Evolutionary conservation across 2,113 vertebrate species (phyloP).

Genomic region (Chlamydotis undulata): DNA sequence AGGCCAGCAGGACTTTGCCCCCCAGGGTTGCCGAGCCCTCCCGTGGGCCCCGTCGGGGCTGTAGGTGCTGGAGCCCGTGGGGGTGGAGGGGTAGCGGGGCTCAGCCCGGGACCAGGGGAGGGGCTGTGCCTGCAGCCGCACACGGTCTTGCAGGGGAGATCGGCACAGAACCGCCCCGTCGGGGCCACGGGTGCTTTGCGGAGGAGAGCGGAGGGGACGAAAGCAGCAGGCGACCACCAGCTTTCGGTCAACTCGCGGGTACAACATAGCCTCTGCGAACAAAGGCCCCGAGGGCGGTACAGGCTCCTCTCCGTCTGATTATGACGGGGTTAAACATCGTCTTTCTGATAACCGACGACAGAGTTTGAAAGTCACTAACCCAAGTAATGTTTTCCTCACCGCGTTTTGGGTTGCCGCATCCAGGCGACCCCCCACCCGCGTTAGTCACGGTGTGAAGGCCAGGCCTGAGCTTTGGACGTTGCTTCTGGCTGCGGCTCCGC

Average conservation of each 20-base stretch:
- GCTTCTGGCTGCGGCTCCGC: neutral
- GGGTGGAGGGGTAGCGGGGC: too few species aligned
- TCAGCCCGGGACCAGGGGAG: neutral
- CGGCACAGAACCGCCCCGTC: neutral
- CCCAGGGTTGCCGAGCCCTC: neutral
- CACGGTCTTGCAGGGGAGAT: neutral
- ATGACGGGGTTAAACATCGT: neutral
- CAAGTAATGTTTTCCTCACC: neutral
- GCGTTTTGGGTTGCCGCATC: neutral
- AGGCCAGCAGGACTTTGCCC: fast-evolving
- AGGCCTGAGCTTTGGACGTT: neutral
- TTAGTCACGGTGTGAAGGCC: neutral
- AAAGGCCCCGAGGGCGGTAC: neutral
- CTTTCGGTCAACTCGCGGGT: neutral
- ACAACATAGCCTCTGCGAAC: neutral
- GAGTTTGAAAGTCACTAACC: neutral
- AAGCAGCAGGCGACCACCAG: neutral
- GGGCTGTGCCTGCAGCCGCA: neutral
- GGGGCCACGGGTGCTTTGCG: neutral
- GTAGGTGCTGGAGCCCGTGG: neutral
- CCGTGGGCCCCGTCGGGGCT: too few species aligned
- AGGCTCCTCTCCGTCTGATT: neutral
- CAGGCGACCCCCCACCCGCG: fast-evolving
- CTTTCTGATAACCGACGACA: neutral
- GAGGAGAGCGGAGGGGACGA: neutral